Conservation (phyloP, 2,113 vertebrate genomes). For the Zonotrichia leucophrys region DNA sequence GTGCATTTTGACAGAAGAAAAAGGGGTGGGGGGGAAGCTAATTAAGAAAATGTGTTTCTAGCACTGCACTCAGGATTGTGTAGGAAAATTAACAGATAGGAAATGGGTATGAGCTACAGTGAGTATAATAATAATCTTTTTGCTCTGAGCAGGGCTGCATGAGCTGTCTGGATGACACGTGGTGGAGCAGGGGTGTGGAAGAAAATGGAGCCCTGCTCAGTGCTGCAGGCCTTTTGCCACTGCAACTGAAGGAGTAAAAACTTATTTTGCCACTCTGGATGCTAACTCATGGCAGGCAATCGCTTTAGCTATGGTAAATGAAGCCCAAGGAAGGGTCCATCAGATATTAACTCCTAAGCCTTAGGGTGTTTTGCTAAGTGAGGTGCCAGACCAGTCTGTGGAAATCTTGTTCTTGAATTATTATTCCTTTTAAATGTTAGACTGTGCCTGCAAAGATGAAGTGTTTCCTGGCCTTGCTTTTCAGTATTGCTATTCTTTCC, state of each 20-base stretch:
- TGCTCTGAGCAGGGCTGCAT: not conserved
- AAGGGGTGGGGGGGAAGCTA: fast-evolving
- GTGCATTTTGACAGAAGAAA: not conserved
- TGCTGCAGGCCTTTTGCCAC: not conserved
- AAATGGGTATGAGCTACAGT: not conserved
- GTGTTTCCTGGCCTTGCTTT: not conserved
- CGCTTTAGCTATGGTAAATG: not conserved
- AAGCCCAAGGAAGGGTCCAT: not conserved
- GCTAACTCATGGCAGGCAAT: not conserved
- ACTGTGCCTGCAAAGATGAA: not conserved
- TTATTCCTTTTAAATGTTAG: not conserved
- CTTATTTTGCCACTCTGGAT: not conserved
- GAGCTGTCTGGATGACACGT: not conserved
- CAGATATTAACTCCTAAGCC: not conserved
- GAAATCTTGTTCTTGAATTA: not conserved
- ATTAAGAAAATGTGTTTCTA: not conserved
- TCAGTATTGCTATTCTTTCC: slow-evolving; percentile 3
- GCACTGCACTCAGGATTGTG: not conserved
- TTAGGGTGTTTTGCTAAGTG: not conserved
- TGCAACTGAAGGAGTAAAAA: not conserved
- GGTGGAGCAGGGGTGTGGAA: not conserved
- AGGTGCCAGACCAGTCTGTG: not conserved
- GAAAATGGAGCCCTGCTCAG: not conserved
- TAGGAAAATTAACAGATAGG: not conserved
- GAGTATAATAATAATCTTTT: not conserved